These are phyloP conservation scores for Bos javanicus DNA, from an alignment of 2,113 vertebrate genomes.

Conservation along the genomic window DNA sequence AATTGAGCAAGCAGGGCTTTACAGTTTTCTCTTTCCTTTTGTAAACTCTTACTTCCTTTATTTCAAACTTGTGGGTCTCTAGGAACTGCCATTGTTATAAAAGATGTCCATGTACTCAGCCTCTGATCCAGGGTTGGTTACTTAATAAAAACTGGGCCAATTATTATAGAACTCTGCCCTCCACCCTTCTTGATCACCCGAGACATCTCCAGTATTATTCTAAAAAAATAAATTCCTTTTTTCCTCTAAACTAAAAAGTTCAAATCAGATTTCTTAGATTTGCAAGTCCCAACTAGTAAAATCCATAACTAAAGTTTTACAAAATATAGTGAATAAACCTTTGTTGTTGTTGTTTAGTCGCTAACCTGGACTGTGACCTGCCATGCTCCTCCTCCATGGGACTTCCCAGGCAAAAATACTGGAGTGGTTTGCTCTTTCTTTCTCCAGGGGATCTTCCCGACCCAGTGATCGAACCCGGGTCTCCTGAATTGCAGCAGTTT, in stretches of 20 bases:
- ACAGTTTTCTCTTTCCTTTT: neutral
- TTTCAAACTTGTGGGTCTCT: neutral
- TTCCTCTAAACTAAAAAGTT: neutral
- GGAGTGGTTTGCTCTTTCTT: neutral
- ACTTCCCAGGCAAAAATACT: neutral
- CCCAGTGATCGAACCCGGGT: neutral
- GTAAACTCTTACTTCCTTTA: neutral
- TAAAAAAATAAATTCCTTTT: neutral
- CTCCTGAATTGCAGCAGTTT: neutral
- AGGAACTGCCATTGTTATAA: neutral
- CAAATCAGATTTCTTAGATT: constrained; percentile 6
- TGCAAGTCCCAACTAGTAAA: neutral
- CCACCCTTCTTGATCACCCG: neutral
- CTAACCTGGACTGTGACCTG: neutral
- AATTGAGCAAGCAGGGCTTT: neutral
- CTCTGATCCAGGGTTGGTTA: neutral
- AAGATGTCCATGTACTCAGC: neutral
- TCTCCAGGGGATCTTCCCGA: neutral
- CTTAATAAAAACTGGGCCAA: neutral
- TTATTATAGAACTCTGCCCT: neutral
- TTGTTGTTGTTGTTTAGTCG: neutral
- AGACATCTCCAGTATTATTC: neutral
- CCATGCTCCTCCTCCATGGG: neutral
- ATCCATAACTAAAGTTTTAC: neutral
- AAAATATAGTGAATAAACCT: neutral